Conservation (phyloP, 1,140 invertebrate species). For the Episyrphus balteatus region DNA sequence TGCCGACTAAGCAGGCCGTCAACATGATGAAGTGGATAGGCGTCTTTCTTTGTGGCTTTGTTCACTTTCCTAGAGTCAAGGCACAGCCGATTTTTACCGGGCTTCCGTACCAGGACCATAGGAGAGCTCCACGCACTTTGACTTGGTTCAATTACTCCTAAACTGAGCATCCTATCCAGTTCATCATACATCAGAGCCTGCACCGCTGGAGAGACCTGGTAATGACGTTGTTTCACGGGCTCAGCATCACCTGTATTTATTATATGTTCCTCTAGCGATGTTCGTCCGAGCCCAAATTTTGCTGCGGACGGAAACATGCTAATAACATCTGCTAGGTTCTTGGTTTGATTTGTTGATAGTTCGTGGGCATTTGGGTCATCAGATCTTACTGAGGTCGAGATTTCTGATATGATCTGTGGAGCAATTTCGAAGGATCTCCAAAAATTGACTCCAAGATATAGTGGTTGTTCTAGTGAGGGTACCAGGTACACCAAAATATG, state of each 20-base stretch:
- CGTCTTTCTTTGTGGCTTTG: conserved; percentile 17
- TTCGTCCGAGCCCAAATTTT: conserved; percentile 9
- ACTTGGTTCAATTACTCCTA: conserved; percentile 27
- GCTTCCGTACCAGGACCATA: conserved; percentile 20
- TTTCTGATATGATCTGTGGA: not conserved
- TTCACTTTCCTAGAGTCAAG: conserved; percentile 21
- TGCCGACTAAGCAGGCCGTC: conserved; percentile 7
- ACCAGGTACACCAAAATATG: not conserved
- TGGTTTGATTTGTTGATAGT: not conserved
- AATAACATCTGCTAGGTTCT: conserved; percentile 5
- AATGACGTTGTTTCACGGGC: not conserved
- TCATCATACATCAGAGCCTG: no score
- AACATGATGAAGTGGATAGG: conserved; percentile 19
- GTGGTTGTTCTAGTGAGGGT: not conserved
- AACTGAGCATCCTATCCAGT: no score
- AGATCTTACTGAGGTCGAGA: not conserved
- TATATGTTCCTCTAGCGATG: not conserved
- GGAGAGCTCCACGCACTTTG: conserved; percentile 34
- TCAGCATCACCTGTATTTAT: no score
- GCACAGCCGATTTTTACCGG: conserved; percentile 11
- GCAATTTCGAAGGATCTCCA: conserved; percentile 9
- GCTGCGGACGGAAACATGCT: conserved; percentile 14
- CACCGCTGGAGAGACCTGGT: conserved; percentile 5
- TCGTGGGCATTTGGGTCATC: not conserved
- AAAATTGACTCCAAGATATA: conserved; percentile 4